Conservation (phyloP, 2,113 vertebrate species). For the Lophius piscatorius region DNA sequence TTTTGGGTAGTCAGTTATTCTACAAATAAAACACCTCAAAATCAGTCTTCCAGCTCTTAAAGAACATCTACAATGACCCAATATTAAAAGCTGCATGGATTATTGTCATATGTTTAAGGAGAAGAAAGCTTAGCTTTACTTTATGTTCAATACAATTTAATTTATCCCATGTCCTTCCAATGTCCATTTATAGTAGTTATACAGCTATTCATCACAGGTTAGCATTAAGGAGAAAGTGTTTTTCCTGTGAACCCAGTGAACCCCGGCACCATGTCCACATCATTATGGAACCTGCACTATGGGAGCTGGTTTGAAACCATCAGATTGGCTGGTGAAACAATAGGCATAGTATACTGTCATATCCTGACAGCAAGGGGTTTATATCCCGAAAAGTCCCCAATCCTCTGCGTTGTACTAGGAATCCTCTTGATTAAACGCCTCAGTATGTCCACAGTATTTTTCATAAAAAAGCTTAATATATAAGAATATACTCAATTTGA, state of each 20-base stretch:
- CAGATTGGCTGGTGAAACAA: neutral
- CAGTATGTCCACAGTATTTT: no score
- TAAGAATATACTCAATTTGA: no score
- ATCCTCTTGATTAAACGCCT: no score
- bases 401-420: no score
- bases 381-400: no score
- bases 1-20: no score
- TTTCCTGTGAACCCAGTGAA: neutral
- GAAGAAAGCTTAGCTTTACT: neutral
- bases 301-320: no score
- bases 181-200: neutral
- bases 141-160: constrained; percentile 1
- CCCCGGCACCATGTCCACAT: neutral
- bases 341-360: neutral
- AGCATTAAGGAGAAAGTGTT: neutral
- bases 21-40: no score
- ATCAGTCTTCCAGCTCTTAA: neutral
- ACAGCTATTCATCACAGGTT: neutral
- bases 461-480: no score
- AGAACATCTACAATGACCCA: neutral
- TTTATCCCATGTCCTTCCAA: neutral
- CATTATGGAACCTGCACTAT: neutral
- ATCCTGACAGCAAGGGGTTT: no score
- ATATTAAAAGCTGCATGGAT: neutral
- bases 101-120: neutral